phyloP scores from a whole-genome alignment of 1,140 invertebrate genomes.

The Drosophila murphyi region DNA sequence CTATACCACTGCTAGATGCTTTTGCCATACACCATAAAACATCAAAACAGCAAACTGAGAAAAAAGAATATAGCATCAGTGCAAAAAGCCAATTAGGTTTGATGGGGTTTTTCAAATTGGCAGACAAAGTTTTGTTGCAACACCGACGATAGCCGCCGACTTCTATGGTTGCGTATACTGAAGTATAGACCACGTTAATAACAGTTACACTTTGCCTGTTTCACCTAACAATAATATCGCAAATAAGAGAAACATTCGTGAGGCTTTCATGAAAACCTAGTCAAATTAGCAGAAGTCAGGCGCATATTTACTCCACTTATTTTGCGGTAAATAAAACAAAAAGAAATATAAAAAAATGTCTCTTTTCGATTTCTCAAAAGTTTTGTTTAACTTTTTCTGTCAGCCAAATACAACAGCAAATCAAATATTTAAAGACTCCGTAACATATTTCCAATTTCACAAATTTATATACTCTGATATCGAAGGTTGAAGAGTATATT shows the following conservation, averaged over 20 bases:
- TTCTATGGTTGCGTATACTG: not conserved
- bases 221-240: not conserved
- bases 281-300: not conserved
- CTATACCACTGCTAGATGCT: too few relatives aligned
- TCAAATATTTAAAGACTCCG: too few relatives aligned
- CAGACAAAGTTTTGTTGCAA: conserved; percentile 26
- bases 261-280: conserved; percentile 2
- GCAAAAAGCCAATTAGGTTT: conserved; percentile 48
- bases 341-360: too few relatives aligned
- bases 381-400: too few relatives aligned
- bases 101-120: conserved; percentile 48
- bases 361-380: too few relatives aligned
- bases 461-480: too few relatives aligned
- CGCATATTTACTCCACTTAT: not conserved
- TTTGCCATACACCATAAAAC: not conserved
- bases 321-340: not conserved
- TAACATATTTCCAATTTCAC: too few relatives aligned
- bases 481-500: too few relatives aligned
- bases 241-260: not conserved
- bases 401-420: too few relatives aligned
- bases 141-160: not conserved
- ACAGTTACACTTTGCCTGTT: conserved; percentile 30
- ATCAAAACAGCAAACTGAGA: not conserved
- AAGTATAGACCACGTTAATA: conserved; percentile 3
- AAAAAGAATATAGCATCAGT: conserved; percentile 17